Evolutionary conservation across 2,113 vertebrate species (phyloP).

Genomic region (Serinus canaria): DNA sequence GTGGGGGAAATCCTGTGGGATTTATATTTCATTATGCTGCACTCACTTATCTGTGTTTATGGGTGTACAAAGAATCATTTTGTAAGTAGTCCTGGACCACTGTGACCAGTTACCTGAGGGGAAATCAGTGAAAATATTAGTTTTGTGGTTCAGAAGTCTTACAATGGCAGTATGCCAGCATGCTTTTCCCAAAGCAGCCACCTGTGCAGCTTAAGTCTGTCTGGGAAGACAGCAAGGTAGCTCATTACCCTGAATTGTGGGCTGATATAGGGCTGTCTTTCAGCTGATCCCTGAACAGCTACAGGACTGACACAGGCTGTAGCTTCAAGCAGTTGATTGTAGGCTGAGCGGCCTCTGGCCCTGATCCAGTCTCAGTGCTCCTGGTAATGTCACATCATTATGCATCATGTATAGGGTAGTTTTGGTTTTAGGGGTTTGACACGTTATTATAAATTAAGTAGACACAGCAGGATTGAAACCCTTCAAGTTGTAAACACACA

Average conservation of each 20-base stretch:
- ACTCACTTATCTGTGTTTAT: not conserved
- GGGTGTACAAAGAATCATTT: not conserved
- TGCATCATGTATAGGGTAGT: not conserved
- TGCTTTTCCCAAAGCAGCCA: not conserved
- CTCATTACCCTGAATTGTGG: rapidly evolving
- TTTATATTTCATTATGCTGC: not conserved
- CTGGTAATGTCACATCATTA: not conserved
- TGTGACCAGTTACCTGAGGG: not conserved
- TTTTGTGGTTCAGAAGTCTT: not conserved
- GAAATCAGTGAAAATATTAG: not conserved
- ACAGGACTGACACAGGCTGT: not conserved
- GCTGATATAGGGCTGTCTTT: not conserved
- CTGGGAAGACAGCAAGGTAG: not conserved
- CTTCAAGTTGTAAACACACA: rapidly evolving
- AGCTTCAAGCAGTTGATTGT: not conserved
- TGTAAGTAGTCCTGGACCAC: not conserved
- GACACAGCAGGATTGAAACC: not conserved
- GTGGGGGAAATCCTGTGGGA: not conserved
- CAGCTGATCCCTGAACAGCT: not conserved
- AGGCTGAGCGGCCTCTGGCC: not conserved
- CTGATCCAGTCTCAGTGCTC: not conserved
- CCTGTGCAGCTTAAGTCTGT: not conserved
- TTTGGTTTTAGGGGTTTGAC: not conserved
- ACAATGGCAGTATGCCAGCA: not conserved
- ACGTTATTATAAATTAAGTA: not conserved